Percentiles rank a stretch among this genome's conserved stretches.
phyloP scores from a whole-genome alignment of 1,140 invertebrate species.

The Bilobella aurantiaca region DNA sequence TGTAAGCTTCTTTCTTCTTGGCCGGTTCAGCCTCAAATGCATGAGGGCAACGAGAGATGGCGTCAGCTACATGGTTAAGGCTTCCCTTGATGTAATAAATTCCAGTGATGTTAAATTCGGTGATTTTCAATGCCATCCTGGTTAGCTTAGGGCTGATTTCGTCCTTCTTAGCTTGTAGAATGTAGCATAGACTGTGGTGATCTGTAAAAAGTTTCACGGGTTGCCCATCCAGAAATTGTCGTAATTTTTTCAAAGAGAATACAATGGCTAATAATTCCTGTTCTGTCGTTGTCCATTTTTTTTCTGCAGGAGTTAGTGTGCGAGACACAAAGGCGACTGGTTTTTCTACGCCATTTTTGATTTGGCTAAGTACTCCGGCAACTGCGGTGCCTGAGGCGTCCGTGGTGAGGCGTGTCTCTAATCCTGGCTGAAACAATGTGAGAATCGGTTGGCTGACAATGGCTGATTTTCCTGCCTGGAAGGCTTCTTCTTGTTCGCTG shows the following conservation, averaged over 20 bases:
- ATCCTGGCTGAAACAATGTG: conserved; percentile 11
- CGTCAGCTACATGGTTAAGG: neutral
- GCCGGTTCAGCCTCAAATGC: neutral
- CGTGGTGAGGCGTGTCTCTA: neutral
- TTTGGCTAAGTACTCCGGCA: neutral
- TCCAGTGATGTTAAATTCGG: neutral
- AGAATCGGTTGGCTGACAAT: conserved; percentile 5
- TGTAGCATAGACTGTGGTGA: conserved; percentile 4
- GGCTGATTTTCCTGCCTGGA: neutral
- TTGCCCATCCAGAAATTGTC: conserved; percentile 2
- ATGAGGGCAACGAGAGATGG: neutral
- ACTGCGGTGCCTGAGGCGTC: conserved; percentile 4
- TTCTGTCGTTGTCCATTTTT: conserved; percentile 5
- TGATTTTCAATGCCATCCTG: neutral
- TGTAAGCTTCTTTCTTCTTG: neutral
- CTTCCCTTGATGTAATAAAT: neutral
- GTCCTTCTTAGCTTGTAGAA: conserved; percentile 3
- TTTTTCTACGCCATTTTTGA: conserved; percentile 6
- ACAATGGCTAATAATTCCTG: conserved; percentile 7
- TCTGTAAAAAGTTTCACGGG: neutral
- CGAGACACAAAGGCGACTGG: conserved; percentile 8
- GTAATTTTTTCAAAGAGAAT: neutral
- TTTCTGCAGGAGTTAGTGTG: neutral
- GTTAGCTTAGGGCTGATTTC: conserved; percentile 6
- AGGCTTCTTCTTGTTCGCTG: neutral